Evolutionary conservation across 2,113 vertebrate genomes (phyloP).

Genomic region (Epinephelus fuscoguttatus): DNA sequence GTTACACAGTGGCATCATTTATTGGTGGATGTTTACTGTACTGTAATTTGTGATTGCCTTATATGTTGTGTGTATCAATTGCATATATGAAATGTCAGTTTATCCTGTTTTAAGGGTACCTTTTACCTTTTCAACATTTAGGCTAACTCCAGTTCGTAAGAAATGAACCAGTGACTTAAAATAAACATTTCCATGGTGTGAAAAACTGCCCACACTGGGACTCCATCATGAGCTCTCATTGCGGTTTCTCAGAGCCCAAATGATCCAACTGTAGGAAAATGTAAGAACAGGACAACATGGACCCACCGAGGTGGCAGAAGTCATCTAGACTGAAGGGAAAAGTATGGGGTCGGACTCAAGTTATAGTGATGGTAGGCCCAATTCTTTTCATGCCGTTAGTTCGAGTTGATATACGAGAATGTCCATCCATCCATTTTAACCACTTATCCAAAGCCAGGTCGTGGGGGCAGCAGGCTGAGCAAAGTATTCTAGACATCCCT

Average conservation of each 20-base stretch:
- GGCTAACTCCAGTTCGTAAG: background rate
- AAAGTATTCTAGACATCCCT: too few relatives aligned
- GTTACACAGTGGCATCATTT: background rate
- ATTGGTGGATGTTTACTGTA: background rate
- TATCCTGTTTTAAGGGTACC: background rate
- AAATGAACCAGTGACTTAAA: background rate
- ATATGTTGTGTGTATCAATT: background rate
- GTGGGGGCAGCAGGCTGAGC: too few relatives aligned
- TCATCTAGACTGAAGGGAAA: too few relatives aligned
- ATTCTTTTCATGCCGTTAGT: too few relatives aligned
- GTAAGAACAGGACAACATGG: too few relatives aligned
- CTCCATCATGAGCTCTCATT: background rate
- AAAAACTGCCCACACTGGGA: background rate
- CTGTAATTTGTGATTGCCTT: background rate
- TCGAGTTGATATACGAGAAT: too few relatives aligned
- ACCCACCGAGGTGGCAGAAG: too few relatives aligned
- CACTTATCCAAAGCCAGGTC: too few relatives aligned
- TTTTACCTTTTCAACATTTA: too few relatives aligned
- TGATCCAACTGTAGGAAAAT: background rate
- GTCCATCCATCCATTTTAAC: too few relatives aligned
- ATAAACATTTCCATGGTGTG: background rate
- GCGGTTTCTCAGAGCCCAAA: background rate
- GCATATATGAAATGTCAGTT: background rate
- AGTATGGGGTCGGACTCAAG: too few relatives aligned
- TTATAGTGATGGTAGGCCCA: too few relatives aligned